Percentiles rank a stretch among this genome's conserved stretches.
Evolutionary conservation across 2,797 vertebrate species (phyloP).

Genomic region (Hipposideros larvatus): DNA sequence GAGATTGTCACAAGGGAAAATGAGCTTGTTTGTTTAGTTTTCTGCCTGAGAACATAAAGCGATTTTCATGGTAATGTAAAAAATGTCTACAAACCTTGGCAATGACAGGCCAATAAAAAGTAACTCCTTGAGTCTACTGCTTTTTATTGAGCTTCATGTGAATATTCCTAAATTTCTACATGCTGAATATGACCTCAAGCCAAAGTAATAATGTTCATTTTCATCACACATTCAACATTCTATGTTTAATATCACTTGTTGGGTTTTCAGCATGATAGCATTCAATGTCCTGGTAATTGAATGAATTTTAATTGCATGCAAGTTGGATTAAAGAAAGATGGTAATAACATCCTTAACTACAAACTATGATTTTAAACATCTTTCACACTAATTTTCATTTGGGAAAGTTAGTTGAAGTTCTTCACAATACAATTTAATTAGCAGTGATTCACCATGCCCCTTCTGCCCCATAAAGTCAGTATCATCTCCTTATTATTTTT

Average conservation of each 20-base stretch:
- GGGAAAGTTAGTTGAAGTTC: constrained; percentile 36
- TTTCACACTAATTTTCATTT: not conserved
- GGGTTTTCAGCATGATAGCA: not conserved
- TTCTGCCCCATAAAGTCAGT: not conserved
- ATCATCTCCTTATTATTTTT: constrained; percentile 5
- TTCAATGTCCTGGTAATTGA: not conserved
- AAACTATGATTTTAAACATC: constrained; percentile 20
- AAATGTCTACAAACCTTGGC: not conserved
- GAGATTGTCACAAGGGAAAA: not conserved
- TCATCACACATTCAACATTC: not conserved
- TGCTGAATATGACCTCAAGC: not conserved
- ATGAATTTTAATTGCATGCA: constrained; percentile 9
- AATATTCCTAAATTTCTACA: not conserved
- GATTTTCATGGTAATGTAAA: not conserved
- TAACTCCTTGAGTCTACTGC: not conserved
- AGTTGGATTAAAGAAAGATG: not conserved
- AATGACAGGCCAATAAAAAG: not conserved
- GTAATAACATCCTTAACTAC: not conserved
- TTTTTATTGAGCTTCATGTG: not conserved
- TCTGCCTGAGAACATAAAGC: not conserved
- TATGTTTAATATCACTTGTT: not conserved
- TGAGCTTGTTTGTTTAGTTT: not conserved
- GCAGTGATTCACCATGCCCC: not conserved
- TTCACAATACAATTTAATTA: not conserved
- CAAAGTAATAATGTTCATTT: not conserved